Evolutionary conservation across 2,797 vertebrate genomes (phyloP), one percentile per base, ranked within the genome.

Genomic region (Pterois miles): DNA sequence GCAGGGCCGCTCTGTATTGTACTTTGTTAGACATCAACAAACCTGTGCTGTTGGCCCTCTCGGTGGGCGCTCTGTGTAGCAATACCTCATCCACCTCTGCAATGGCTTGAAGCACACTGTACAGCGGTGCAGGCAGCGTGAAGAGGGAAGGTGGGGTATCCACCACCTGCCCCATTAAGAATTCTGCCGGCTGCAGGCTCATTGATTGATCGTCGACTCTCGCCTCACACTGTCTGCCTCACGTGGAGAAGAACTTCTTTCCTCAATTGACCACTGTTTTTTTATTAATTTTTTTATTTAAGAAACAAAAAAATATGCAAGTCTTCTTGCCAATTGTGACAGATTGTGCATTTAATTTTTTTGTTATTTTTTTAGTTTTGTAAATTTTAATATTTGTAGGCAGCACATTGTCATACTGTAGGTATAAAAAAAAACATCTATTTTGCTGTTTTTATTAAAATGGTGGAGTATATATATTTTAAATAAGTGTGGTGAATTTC

Each of bases 11-110:
- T 80, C 72, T 71, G 68, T 87, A 33, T 86, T 73, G 67, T 74
- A 60, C 59, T 87, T 68, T 66, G 68, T 86, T 71, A 48, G 67
- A 84, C 83, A 71, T 82, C 82, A 82, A 86, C 88, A 83, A 76
- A 70, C 76, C 78, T 64, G 77, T 67, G 80, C 84, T 75, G 81
- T 74, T 57, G 10, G 73, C 65, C 46, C 38, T 76, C 65, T 84
- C 74, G 34, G 62, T 76, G 80, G 85, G 82, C 22, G 27, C 52
- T 82, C 48, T 53, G 70, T 71, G 70, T 57, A 83, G 79, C 63
- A 64, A 57, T 73, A 86, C 72, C 78, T 87, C 87, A 78, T 74
- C 83, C 82, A 78, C 69, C 74, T 74, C 72, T 78, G 74, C 84
- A 71, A 81, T 58, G 72, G 64, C 53, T 70, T 1, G 22, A 73